These are phyloP conservation scores for Eupithecia dodoneata DNA, from an alignment of 2,888 invertebrate genomes.

Conservation along the genomic window DNA sequence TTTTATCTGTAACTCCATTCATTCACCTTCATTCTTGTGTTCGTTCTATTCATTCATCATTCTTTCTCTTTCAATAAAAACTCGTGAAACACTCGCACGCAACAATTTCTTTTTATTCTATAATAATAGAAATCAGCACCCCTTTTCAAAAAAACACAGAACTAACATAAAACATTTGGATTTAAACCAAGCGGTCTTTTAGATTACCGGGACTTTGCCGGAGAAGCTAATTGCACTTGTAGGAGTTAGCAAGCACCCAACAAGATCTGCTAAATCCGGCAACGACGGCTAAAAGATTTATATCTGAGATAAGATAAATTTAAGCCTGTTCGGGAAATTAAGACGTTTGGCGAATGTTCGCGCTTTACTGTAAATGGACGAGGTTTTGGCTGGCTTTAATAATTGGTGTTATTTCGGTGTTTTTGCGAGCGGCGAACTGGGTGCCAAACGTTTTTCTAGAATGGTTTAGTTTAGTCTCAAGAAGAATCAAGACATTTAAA, in stretches of 20 bases:
- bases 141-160: conserved; percentile 3
- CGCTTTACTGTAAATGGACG: conserved; percentile 42
- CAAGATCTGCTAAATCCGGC: conserved; percentile 69
- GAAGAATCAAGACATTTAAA: neutral
- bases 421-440: neutral
- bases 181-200: conserved; percentile 69
- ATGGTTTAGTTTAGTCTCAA: neutral
- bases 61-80: too few relatives aligned
- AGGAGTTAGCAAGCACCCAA: conserved; percentile 70
- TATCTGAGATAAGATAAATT: conserved; percentile 60
- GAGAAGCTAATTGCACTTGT: conserved; percentile 80
- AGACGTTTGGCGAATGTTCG: conserved; percentile 60
- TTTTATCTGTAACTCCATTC: too few relatives aligned
- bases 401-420: neutral
- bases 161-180: conserved; percentile 45
- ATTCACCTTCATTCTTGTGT: too few relatives aligned
- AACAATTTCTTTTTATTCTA: too few relatives aligned
- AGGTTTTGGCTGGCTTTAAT: conserved; percentile 2
- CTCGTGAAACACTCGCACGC: too few relatives aligned
- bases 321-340: conserved; percentile 70
- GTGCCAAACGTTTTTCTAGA: neutral
- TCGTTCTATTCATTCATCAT: too few relatives aligned
- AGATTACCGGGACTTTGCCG: conserved; percentile 72
- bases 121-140: too few relatives aligned
- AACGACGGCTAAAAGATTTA: conserved; percentile 83